These are phyloP conservation scores for Hippocampus guttulatus DNA, from an alignment of 2,113 vertebrate species.

Conservation along the genomic window DNA sequence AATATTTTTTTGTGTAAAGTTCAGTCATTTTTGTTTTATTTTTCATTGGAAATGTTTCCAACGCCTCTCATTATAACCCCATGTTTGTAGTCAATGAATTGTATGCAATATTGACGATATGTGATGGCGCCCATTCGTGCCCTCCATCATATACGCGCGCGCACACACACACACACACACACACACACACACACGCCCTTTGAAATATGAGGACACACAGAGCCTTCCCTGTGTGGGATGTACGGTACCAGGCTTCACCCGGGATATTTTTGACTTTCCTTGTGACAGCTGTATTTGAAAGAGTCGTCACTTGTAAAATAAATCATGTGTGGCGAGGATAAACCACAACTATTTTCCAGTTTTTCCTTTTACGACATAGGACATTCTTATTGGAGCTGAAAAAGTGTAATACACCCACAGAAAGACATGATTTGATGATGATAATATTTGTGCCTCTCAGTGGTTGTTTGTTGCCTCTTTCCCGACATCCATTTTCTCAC, in stretches of 20 bases:
- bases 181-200: constrained; percentile 32
- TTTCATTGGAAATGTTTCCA: background rate
- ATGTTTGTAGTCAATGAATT: background rate
- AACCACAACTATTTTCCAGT: constrained; percentile 71
- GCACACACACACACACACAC: constrained; percentile 18
- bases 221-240: constrained; percentile 50
- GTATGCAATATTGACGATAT: background rate
- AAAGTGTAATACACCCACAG: constrained; percentile 19
- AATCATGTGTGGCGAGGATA: constrained; percentile 30
- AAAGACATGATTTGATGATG: constrained; percentile 48
- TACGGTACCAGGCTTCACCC: constrained; percentile 33
- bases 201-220: constrained; percentile 53
- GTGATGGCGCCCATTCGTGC: constrained; percentile 36
- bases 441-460: constrained; percentile 30
- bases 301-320: constrained; percentile 41
- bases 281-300: constrained; percentile 29
- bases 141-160: constrained; percentile 12
- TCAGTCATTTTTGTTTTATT: background rate
- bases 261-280: constrained; percentile 39
- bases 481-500: constrained; percentile 51
- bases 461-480: constrained; percentile 37
- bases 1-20: background rate
- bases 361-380: constrained; percentile 66
- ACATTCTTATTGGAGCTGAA: constrained; percentile 68
- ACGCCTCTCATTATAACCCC: constrained; percentile 5